Base-by-base conservation (phyloP, 2,888 invertebrate species). In the Eilema griseolum region DNA sequence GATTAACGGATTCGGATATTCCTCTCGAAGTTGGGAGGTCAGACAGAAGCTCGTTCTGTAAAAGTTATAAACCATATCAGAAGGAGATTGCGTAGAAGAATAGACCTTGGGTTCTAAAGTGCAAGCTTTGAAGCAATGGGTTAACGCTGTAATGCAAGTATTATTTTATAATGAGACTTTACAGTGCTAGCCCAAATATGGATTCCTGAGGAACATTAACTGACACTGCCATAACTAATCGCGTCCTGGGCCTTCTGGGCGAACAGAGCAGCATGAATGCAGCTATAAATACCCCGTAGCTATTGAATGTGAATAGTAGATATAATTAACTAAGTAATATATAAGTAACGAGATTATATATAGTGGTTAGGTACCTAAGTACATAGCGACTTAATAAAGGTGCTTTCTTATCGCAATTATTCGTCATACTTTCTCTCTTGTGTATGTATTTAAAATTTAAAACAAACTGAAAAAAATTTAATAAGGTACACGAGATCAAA, bases 401-500 rank as follows among this genome's bases (percentile, higher is more conserved):
- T n/a, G 23, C 31, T 52, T 59, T 62, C 31, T 31, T 33, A 62
- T 37, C 61, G 7, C 12, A 62, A 62, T 57, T 62, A 56, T 57
- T 63, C 56, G 56, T 68, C 37, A 52, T 41, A 68, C n/a, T 62
- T 52, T 52, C n/a, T 52, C n/a, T 52, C n/a, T n/a, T n/a, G n/a
- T n/a, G 52, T 52, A 52, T 8, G 52, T 52, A 52, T 8, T 52
- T 52, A n/a, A 52, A 52, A 57, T 16, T 57, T 33, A n/a, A 56
- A 68, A 61, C 56, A 46, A 70, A 61, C 23, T 20, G 37, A 33
- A 66, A 66, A 24, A 57, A 66, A 61, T 67, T 26, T 74, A 73
- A 61, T 67, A 69, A 78, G 67, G 61, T 77, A 76, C 73, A 84
- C 71, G 71, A 79, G 83, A 85, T 86, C 83, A 82, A 86, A 85